Conservation (phyloP, 30 jellyfish, hydroid and myxozoan species). For the Hydra vulgaris region DNA sequence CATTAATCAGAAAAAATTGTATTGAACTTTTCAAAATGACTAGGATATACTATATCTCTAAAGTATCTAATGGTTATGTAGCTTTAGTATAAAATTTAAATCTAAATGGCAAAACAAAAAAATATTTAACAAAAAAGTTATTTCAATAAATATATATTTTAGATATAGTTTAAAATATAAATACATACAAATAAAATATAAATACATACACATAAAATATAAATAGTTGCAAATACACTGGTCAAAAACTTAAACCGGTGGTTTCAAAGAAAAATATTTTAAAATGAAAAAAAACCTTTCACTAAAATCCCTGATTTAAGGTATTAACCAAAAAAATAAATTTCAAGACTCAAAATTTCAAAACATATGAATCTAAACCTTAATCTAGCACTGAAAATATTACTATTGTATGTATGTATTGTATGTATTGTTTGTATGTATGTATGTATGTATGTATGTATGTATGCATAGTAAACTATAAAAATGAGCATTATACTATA, state of each 20-base stretch:
- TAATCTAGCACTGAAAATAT: background rate
- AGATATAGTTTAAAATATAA: background rate
- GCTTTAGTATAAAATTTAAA: background rate
- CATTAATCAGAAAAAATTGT: background rate
- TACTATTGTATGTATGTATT: too few species aligned
- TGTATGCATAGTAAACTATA: background rate
- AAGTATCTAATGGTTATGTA: background rate
- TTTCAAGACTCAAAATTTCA: background rate
- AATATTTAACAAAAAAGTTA: background rate
- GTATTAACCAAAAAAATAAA: background rate
- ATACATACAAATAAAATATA: background rate
- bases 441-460: background rate
- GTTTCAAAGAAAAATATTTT: background rate
- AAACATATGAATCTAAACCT: background rate
- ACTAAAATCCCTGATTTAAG: background rate
- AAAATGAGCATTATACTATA: background rate
- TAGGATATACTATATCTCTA: background rate
- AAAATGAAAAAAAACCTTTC: background rate
- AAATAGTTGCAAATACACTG: background rate
- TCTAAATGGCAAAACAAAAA: background rate
- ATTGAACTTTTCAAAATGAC: background rate
- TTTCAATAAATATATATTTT: background rate
- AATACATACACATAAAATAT: background rate
- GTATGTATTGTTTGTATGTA: too few species aligned
- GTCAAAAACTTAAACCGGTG: background rate